These are phyloP conservation scores for Macheiramphus alcinus DNA, from an alignment of 2,113 vertebrate genomes.

Conservation along the genomic window DNA sequence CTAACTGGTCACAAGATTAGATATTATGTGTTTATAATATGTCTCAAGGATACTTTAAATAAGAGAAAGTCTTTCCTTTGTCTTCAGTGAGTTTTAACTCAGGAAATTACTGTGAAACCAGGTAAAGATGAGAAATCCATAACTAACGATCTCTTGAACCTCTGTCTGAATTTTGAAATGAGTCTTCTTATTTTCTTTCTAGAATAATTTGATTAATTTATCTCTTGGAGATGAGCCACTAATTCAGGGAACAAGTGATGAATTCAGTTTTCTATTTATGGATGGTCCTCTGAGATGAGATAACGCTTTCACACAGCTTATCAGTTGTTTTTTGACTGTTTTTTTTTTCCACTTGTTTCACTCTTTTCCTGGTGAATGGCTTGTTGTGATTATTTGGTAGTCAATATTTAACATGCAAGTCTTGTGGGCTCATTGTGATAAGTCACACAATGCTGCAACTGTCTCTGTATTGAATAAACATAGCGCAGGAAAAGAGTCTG, in stretches of 20 bases:
- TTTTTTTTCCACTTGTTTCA: neutral
- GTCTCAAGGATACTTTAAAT: neutral
- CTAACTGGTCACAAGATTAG: neutral
- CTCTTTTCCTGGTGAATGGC: neutral
- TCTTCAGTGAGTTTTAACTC: neutral
- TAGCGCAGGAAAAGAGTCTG: neutral
- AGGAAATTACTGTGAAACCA: neutral
- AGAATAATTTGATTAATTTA: conserved; percentile 32
- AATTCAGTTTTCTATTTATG: conserved; percentile 35
- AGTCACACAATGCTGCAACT: conserved; percentile 36
- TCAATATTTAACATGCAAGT: conserved; percentile 52
- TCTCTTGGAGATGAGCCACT: conserved; percentile 16
- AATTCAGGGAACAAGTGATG: neutral
- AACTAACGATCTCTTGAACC: neutral
- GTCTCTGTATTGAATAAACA: conserved; percentile 3
- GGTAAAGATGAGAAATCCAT: neutral
- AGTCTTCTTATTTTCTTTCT: neutral
- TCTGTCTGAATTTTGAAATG: neutral
- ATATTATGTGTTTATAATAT: neutral
- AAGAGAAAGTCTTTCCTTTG: neutral
- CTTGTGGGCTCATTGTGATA: conserved; percentile 38
- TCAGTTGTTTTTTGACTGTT: neutral
- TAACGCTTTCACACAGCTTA: conserved; percentile 47
- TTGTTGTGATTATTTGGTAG: conserved; percentile 35
- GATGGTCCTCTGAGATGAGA: conserved; percentile 34